Base-by-base conservation (phyloP, 1,140 invertebrate genomes). In the Drosophila takahashii region DNA sequence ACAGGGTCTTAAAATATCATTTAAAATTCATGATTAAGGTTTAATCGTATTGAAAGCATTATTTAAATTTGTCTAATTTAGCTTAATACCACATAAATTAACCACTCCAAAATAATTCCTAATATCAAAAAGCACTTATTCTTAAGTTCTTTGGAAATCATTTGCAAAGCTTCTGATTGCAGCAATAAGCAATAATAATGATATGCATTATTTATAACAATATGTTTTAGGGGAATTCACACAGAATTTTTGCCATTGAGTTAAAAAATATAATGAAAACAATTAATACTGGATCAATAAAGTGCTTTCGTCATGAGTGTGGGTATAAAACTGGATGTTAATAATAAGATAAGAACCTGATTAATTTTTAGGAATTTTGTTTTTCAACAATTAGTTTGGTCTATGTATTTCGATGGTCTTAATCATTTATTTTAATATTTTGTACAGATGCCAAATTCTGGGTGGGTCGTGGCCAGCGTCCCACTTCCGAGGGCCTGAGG, bases 381-480 rank as follows among this genome's bases (percentile, higher is more conserved):
- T 39, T 8, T 39, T 39, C n/a, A 7, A 15, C 6, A 42, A 16
- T 42, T 9, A 42, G 8, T n/a, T n/a, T n/a, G n/a, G n/a, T n/a
- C n/a, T n/a, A n/a, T n/a, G n/a, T n/a, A n/a, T n/a, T n/a, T n/a
- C n/a, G n/a, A 0, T 42, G 15, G 1, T 4, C 8, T 11, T 11
- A 10, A 10, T 36, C 1, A 11, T 36, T 10, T 3, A 9, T 36
- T 3, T 36, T 36, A 11, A 4, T 29, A 29, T 29, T 29, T 4
- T 10, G 65, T 71, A 10, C 51, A 98, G 97, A 98, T 92, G 96
- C 96, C 0, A 97, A 98, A 93, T 98, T 98, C 92, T 98, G 97
- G 97, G 96, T 96, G 42, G 97, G 97, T 0, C 91, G 94, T 13
- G 97, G 97, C 9, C 93, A 95, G 18, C 94, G 95, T 77, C 96